phyloP scores from a whole-genome alignment of 2,113 vertebrate genomes.

The Phodopus roborovskii region DNA sequence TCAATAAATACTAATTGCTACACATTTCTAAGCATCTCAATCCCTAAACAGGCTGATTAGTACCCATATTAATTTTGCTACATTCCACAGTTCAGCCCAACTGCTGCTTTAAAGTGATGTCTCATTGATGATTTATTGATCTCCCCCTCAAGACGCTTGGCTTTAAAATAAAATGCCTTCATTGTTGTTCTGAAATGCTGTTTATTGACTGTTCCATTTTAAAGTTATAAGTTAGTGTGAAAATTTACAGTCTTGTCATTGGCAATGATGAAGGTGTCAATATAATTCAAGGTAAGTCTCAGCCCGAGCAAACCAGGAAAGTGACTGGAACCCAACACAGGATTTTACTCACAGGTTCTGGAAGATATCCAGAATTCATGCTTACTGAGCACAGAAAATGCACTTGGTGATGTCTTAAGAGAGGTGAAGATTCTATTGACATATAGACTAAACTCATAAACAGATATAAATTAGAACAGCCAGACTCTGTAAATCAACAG shows the following conservation, averaged over 20 bases:
- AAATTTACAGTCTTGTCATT: conserved; percentile 39
- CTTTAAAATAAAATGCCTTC: conserved; percentile 58
- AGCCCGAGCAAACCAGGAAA: not conserved
- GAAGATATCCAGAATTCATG: not conserved
- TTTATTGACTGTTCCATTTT: conserved; percentile 36
- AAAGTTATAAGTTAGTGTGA: conserved; percentile 36
- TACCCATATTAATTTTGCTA: not conserved
- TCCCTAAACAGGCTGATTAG: not conserved
- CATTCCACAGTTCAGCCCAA: conserved; percentile 21
- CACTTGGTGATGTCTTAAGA: not conserved
- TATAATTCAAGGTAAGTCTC: conserved; percentile 37
- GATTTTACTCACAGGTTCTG: not conserved
- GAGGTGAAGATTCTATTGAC: not conserved
- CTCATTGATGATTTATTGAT: conserved; percentile 57
- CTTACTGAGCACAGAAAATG: not conserved
- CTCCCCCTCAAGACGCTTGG: not conserved
- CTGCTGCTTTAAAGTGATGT: conserved; percentile 55
- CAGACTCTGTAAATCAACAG: not conserved
- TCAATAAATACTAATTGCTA: not conserved
- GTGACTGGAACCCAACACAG: conserved; percentile 16
- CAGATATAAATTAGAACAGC: not conserved
- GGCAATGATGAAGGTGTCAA: conserved; percentile 44
- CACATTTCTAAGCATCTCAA: conserved; percentile 24
- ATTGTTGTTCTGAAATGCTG: conserved; percentile 56
- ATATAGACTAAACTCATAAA: not conserved